Conservation (phyloP, 1,140 invertebrate genomes). For the Eupeodes corollae region DNA sequence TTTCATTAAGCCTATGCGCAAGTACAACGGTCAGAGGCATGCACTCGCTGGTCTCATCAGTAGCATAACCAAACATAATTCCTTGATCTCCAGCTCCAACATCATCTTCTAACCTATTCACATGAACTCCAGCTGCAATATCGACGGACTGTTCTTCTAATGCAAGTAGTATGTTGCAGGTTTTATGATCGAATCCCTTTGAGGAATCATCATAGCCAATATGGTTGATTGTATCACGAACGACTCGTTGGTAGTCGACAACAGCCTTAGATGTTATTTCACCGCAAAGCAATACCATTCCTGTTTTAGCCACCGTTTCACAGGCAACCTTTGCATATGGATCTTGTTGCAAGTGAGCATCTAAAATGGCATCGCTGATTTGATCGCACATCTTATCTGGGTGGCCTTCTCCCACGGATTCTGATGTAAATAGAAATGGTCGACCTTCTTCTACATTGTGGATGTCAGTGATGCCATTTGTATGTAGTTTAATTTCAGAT, state of each 20-base stretch:
- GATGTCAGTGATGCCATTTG: no score
- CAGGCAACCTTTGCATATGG: conserved; percentile 94
- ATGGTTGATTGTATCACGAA: conserved; percentile 86
- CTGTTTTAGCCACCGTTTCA: conserved; percentile 70
- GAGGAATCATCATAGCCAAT: conserved; percentile 93
- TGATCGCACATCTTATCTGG: conserved; percentile 99
- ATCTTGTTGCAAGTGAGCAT: conserved; percentile 88
- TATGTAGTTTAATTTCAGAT: no score
- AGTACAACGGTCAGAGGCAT: conserved; percentile 91
- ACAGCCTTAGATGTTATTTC: conserved; percentile 77
- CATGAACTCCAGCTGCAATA: conserved; percentile 88
- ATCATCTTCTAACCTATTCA: conserved; percentile 67
- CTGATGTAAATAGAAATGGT: conserved; percentile 77
- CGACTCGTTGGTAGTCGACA: conserved; percentile 90
- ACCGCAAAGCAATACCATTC: conserved; percentile 66
- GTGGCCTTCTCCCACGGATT: conserved; percentile 95
- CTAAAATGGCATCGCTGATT: conserved; percentile 93
- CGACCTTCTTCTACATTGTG: neutral
- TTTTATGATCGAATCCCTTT: conserved; percentile 97
- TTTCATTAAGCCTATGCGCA: conserved; percentile 83
- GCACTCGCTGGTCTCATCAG: conserved; percentile 92
- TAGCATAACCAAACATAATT: conserved; percentile 85
- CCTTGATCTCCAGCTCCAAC: conserved; percentile 92
- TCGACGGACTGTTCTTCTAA: conserved; percentile 92
- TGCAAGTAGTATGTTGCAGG: conserved; percentile 88